These are phyloP conservation scores for Tiliqua scincoides DNA, from an alignment of 2,113 vertebrate species.

Conservation along the genomic window DNA sequence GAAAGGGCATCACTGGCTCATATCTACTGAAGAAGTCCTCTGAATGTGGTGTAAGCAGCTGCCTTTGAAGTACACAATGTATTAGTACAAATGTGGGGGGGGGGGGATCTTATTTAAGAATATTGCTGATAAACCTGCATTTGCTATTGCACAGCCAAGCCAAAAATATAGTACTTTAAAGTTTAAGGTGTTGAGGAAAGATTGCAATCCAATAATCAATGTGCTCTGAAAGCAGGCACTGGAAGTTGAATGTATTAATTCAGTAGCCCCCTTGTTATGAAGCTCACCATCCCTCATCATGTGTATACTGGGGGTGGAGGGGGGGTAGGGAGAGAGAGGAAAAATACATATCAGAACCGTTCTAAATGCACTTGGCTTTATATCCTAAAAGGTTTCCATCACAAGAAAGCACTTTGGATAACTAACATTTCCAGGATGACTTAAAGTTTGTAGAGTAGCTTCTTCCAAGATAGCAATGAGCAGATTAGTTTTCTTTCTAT, in stretches of 20 bases:
- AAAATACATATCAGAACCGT: slow-evolving; percentile 52
- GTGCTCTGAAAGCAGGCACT: slow-evolving; percentile 63
- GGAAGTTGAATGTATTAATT: slow-evolving; percentile 57
- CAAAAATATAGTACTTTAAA: slow-evolving; percentile 68
- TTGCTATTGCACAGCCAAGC: slow-evolving; percentile 19
- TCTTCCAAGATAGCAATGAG: slow-evolving; percentile 43
- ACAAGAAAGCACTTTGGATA: background rate
- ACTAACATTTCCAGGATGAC: slow-evolving; percentile 23
- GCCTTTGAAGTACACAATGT: background rate
- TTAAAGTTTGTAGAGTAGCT: slow-evolving; percentile 58
- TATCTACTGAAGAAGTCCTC: background rate
- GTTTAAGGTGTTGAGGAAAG: slow-evolving; percentile 55
- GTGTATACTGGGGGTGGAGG: background rate
- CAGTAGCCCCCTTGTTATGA: slow-evolving; percentile 62
- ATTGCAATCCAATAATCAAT: slow-evolving; percentile 47
- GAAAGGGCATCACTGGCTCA: background rate
- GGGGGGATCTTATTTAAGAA: background rate
- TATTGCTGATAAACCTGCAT: slow-evolving; percentile 44
- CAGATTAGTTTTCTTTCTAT: background rate
- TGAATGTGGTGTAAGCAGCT: background rate
- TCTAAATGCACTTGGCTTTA: slow-evolving; percentile 59
- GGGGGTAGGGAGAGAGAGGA: too few species aligned
- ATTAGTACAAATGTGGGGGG: background rate
- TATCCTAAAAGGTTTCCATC: slow-evolving; percentile 14
- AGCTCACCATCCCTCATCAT: slow-evolving; percentile 46